Evolutionary conservation across 2,888 invertebrate species (phyloP), one percentile per base, ranked within the genome.

Genomic region (Dryobota labecula): DNA sequence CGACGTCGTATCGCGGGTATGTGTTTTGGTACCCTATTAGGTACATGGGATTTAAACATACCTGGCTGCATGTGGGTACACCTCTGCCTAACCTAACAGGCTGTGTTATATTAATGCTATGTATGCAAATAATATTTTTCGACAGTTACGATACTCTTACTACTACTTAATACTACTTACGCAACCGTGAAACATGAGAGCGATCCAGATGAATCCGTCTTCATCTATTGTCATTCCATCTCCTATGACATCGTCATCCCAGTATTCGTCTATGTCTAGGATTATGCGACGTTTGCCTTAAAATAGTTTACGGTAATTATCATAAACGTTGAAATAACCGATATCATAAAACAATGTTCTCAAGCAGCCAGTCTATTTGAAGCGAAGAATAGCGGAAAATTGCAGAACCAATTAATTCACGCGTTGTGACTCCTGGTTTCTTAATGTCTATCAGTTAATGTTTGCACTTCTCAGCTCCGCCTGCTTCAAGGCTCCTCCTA

Each of bases 221-320:
- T 92, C 91, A 87, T 98, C 98, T 43, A 97, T 97, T 0, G 97
- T 97, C 98, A 98, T 97, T 9, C 97, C 97, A 86, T 97, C 97
- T 0, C 96, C 96, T 47, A 85, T 85, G 2, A 83, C 84, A 24
- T 51, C 49, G 7, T 75, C 67, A 11, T 75, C 64, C 76, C 78
- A 84, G 82, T 95, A 89, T 7, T 93, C 87, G 15, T 82, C 83
- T 1, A 97, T 86, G 76, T 96, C 94, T 74, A 96, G 95, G 6
- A 96, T 88, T 9, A 92, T 89, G 65, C 92, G 93, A 71, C 93
- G 92, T 53, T 57, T 70, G 36, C 76, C 84, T 85, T 18, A 5
- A 70, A 24, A 30, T 18, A 41, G 18, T 41, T 38, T 13, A 27
- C 13, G 8, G 5, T 13, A 24, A 51, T 41, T 45, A 2, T 13